Percentiles rank a stretch among this genome's conserved stretches.
Conservation (phyloP, 64 coral and sea anemone genomes). For the Dendronephthya gigantea region DNA sequence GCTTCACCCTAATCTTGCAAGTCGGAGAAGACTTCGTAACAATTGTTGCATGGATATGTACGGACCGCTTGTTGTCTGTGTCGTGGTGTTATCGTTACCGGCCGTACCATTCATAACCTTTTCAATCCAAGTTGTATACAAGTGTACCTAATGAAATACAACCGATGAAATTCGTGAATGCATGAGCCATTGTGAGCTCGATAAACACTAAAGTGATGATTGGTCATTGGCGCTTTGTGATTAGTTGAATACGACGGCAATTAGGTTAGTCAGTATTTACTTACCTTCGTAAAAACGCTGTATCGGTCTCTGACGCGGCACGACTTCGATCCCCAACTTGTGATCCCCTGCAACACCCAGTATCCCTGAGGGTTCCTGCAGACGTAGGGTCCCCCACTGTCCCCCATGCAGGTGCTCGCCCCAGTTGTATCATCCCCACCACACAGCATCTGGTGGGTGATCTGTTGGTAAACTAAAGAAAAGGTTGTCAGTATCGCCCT, state of each 20-base stretch:
- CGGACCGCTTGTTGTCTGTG: not conserved
- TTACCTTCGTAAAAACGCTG: not conserved
- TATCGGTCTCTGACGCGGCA: not conserved
- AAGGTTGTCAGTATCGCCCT: not conserved
- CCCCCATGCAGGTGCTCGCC: not conserved
- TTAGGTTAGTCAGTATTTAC: not conserved
- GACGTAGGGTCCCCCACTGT: not conserved
- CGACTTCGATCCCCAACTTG: not conserved
- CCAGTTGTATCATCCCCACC: not conserved
- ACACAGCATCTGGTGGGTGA: not conserved
- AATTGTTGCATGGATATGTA: not conserved
- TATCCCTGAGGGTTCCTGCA: not conserved
- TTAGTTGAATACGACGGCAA: not conserved
- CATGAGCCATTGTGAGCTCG: too few species aligned
- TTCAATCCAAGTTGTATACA: not conserved
- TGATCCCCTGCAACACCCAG: conserved; percentile 11
- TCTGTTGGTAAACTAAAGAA: not conserved
- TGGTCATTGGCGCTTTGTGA: too few species aligned
- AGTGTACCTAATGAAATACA: not conserved
- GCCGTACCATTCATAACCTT: not conserved
- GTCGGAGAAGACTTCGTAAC: too few species aligned
- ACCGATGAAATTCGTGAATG: not conserved
- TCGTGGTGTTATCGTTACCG: not conserved
- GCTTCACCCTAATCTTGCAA: too few species aligned
- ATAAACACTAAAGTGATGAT: too few species aligned